These are phyloP conservation scores for Pseudanteris insignis DNA, from an alignment of 2,888 invertebrate species.

Conservation along the genomic window DNA sequence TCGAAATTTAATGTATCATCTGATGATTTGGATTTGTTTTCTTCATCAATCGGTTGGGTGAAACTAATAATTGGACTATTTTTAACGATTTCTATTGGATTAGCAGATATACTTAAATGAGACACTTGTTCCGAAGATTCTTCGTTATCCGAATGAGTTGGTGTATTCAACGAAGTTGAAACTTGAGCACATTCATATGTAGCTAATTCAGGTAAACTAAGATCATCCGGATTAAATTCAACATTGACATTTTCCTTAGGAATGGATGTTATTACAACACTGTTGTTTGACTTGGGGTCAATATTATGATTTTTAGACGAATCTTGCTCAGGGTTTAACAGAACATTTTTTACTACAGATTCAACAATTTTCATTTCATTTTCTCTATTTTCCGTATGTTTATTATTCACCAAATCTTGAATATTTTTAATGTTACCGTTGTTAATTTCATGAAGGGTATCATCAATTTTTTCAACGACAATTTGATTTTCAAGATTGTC, in stretches of 20 bases:
- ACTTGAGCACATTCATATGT: constrained; percentile 62
- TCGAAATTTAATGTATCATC: constrained; percentile 52
- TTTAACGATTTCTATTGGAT: constrained; percentile 62
- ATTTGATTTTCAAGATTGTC: constrained; percentile 57
- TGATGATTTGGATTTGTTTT: constrained; percentile 39
- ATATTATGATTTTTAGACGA: background rate
- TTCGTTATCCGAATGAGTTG: constrained; percentile 63
- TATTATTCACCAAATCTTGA: constrained; percentile 42
- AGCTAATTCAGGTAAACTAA: constrained; percentile 62
- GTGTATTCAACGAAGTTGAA: constrained; percentile 63
- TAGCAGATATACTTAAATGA: constrained; percentile 52
- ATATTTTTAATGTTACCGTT: constrained; percentile 39
- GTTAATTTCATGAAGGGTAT: constrained; percentile 40
- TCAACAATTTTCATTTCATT: constrained; percentile 6
- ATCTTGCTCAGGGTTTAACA: background rate
- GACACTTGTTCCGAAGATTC: constrained; percentile 56
- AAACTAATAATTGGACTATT: constrained; percentile 63
- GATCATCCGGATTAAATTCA: constrained; percentile 61
- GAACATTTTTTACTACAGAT: background rate
- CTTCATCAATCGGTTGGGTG: constrained; percentile 57
- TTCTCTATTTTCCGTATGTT: background rate
- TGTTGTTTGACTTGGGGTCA: background rate
- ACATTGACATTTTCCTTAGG: constrained; percentile 41
- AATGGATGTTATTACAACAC: background rate
- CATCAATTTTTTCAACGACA: constrained; percentile 47